phyloP scores from a whole-genome alignment of 2,113 vertebrate species.

The Coracopsis vasa region DNA sequence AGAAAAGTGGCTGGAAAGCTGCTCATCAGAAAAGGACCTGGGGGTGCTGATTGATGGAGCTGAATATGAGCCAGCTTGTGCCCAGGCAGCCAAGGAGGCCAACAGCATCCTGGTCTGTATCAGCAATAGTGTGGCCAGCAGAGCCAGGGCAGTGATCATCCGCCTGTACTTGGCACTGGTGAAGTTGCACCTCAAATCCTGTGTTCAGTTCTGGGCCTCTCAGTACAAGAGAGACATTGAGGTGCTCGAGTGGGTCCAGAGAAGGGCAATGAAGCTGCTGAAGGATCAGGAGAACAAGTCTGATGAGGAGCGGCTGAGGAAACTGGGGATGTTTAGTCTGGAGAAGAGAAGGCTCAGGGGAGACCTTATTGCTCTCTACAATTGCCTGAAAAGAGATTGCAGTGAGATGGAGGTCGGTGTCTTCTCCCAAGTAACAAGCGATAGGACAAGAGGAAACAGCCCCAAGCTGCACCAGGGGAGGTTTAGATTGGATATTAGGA shows the following conservation, averaged over 20 bases:
- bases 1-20: not conserved
- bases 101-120: not conserved
- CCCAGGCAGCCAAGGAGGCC: not conserved
- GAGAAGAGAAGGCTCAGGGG: not conserved
- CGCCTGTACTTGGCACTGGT: not conserved
- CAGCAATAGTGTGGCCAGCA: not conserved
- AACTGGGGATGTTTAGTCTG: not conserved
- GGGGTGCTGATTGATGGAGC: not conserved
- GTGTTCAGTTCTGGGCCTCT: not conserved
- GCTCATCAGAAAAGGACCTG: not conserved
- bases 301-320: not conserved
- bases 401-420: rapidly evolving
- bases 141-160: rapidly evolving
- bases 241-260: rapidly evolving
- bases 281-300: not conserved
- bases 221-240: not conserved
- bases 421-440: not conserved
- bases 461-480: not conserved
- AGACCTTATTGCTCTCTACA: not conserved
- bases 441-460: not conserved
- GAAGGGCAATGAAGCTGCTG: rapidly evolving
- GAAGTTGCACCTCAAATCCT: rapidly evolving
- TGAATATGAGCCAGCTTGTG: not conserved
- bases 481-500: not conserved
- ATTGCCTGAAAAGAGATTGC: not conserved